These are phyloP conservation scores for Archocentrus centrarchus DNA, from an alignment of 2,113 vertebrate genomes.

Conservation along the genomic window DNA sequence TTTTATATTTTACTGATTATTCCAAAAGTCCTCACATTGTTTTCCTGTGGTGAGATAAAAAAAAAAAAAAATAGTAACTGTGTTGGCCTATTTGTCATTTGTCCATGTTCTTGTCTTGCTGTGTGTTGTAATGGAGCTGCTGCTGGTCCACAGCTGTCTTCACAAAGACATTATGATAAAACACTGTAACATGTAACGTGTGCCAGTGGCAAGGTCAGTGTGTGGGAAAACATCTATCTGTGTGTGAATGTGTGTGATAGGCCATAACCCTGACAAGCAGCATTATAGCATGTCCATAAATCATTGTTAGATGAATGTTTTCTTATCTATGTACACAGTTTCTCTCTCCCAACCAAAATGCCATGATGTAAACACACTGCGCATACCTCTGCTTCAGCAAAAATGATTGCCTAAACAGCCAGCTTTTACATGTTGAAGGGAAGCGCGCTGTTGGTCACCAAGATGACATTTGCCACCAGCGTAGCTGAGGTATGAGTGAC, in stretches of 20 bases:
- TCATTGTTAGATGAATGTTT: conserved; percentile 23
- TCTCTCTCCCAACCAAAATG: background rate
- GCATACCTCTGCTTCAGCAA: background rate
- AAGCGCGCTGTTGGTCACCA: conserved; percentile 11
- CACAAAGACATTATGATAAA: conserved; percentile 50
- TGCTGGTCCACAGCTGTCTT: conserved; percentile 61
- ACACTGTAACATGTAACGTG: conserved; percentile 52
- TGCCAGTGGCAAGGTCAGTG: conserved; percentile 43
- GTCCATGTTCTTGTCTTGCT: conserved; percentile 37
- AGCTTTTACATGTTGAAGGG: background rate
- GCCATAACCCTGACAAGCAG: conserved; percentile 32
- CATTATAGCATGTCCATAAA: conserved; percentile 32
- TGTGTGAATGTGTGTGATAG: conserved; percentile 37
- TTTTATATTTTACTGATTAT: background rate
- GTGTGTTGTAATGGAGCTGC: conserved; percentile 29
- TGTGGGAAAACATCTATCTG: conserved; percentile 64
- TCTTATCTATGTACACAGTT: background rate
- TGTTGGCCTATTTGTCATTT: background rate
- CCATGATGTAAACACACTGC: background rate
- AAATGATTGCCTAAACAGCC: background rate
- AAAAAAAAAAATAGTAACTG: background rate
- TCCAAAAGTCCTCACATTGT: background rate
- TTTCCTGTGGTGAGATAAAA: background rate
- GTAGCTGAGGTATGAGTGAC: conserved; percentile 3
- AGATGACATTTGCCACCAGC: conserved; percentile 34